A percentile compares a stretch with the other conserved stretches of the same genome.
These are phyloP conservation scores for Turritopsis dohrnii DNA, from an alignment of 30 jellyfish, hydroid and myxozoan species.

Conservation along the genomic window DNA sequence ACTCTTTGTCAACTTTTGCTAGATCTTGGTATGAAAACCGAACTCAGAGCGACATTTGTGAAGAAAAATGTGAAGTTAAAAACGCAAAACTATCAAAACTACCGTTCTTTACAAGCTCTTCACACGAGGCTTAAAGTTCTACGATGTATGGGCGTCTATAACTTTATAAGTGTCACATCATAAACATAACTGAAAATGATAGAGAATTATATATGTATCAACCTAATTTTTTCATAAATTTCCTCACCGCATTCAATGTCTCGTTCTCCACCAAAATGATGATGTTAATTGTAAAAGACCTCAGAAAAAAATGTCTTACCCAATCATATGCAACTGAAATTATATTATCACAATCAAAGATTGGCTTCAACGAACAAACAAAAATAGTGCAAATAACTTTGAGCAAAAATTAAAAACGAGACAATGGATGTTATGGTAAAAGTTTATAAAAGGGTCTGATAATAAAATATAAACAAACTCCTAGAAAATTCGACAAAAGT, in stretches of 20 bases:
- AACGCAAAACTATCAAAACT: background rate
- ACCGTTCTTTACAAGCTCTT: background rate
- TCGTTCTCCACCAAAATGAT: background rate
- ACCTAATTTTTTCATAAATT: background rate
- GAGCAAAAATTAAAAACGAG: background rate
- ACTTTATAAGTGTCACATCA: background rate
- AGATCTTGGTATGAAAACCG: too few relatives aligned
- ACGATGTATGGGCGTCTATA: background rate
- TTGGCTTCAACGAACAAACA: background rate
- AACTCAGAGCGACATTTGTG: background rate
- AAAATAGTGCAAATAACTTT: background rate
- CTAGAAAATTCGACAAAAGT: constrained; percentile 2
- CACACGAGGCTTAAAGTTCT: background rate
- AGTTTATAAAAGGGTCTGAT: background rate
- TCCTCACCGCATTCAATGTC: background rate
- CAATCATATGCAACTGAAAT: background rate
- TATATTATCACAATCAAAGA: background rate
- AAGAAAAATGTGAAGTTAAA: background rate
- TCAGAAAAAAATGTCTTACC: background rate
- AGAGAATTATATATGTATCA: background rate
- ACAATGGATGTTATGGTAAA: background rate
- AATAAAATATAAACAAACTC: constrained; percentile 1
- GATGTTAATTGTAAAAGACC: background rate
- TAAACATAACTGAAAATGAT: background rate
- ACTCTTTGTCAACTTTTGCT: too few relatives aligned